Percentiles rank a stretch among this genome's conserved stretches.
Evolutionary conservation across 2,888 invertebrate genomes (phyloP).

Genomic region (Nomada ruficornis): DNA sequence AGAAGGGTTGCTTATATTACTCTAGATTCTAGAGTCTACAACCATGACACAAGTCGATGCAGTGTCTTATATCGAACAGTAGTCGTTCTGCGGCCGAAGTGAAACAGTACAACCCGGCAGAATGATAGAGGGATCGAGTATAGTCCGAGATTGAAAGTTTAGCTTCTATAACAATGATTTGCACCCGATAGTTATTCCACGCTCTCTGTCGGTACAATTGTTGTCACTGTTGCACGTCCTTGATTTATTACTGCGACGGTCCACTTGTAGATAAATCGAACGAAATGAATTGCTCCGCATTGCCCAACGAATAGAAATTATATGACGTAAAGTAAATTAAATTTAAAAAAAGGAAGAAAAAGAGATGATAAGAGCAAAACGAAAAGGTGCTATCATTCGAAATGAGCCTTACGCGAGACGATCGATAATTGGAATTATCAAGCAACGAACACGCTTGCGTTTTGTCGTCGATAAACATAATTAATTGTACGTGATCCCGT

Average conservation of each 20-base stretch:
- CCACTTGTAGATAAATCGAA: not conserved
- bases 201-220: not conserved
- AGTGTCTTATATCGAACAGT: not conserved
- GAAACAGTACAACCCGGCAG: too few species aligned
- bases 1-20: slow-evolving; percentile 23
- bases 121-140: not conserved
- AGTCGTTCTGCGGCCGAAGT: too few species aligned
- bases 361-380: not conserved
- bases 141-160: not conserved
- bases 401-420: slow-evolving; percentile 12
- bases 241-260: not conserved
- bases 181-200: not conserved
- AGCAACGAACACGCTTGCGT: slow-evolving; percentile 27
- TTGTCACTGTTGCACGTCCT: not conserved
- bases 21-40: not conserved
- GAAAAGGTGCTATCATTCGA: slow-evolving; percentile 24
- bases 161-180: not conserved
- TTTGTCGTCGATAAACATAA: slow-evolving; percentile 8
- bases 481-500: not conserved
- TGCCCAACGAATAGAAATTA: slow-evolving; percentile 31
- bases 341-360: not conserved
- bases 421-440: slow-evolving; percentile 28
- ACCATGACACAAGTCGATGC: not conserved
- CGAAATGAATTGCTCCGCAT: not conserved
- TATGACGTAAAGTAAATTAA: not conserved